Base-by-base conservation (phyloP, 2,113 vertebrate species). In the Phaethornis superciliosus region DNA sequence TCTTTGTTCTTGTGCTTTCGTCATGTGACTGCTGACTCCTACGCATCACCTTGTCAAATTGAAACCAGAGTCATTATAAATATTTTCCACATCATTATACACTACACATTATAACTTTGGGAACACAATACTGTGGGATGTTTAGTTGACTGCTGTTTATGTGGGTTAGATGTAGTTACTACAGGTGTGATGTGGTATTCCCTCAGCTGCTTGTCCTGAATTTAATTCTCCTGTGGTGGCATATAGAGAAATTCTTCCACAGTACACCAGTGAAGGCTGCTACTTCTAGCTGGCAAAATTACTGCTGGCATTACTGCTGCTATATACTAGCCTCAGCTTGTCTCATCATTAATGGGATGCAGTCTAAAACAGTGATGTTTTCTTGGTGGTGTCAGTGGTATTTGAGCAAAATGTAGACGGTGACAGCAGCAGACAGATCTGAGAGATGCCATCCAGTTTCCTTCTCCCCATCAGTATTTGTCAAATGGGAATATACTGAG, bases 1-100 rank as follows among this genome's bases (percentile, higher is more conserved):
- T 78, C 46, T 86, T 80, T 82, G 13, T 49, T 75, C 26, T 69
- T 19, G 37, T 90, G 19, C 59, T 81, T 82, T 77, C 85, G 55
- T 51, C 42, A 30, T 24, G 3, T 68, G 62, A 17, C 33, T 90
- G 14, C 69, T 85, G 74, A 35, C 69, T 56, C 4, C 59, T 74
- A 2, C 40, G 24, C 10, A 6, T 47, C 58, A 63, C 24, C 32
- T 30, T 76, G 27, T 82, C 33, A 26, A 26, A 59, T 67, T 54
- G 33, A 80, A 74, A 82, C 40, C 7, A 58, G 26, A 18, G 49
- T 55, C 10, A 20, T 33, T 21, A 15, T 51, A 51, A 47, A 23
- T 51, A 59, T 84, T 85, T 76, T 19, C n/a, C 28, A 55, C 55
- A 46, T 77, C 51, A 27, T 51, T 68, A 7, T 23, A 37, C 1